Percentiles rank a stretch among this genome's conserved stretches.
These are phyloP conservation scores for Parapristionchus giblindavisi DNA, from an alignment of 2,888 invertebrate species.

Conservation along the genomic window DNA sequence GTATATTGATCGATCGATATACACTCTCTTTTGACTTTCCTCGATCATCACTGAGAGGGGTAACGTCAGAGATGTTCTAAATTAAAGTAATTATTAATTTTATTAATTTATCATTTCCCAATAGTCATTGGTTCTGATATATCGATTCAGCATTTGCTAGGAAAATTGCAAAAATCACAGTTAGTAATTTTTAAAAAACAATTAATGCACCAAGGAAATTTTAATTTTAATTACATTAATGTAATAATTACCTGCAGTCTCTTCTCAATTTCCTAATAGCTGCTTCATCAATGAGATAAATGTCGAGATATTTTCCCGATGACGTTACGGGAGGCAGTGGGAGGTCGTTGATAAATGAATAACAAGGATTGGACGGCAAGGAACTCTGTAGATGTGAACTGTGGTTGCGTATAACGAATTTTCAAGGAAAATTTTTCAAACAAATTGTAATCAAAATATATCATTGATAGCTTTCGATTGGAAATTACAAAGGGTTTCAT, in stretches of 20 bases:
- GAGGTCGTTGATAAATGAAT: background rate
- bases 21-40: background rate
- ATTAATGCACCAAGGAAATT: too few relatives aligned
- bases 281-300: conserved; percentile 4
- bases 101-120: background rate
- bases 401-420: too few relatives aligned
- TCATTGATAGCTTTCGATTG: too few relatives aligned
- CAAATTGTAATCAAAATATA: too few relatives aligned
- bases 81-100: background rate
- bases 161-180: background rate
- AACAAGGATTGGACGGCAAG: conserved; percentile 16
- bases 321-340: conserved; percentile 11
- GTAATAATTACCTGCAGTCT: conserved; percentile 3
- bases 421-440: too few relatives aligned
- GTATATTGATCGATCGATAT: background rate
- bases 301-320: background rate
- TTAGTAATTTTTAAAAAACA: background rate
- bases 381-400: too few relatives aligned
- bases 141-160: background rate
- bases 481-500: too few relatives aligned
- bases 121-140: background rate
- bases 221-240: background rate
- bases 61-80: background rate
- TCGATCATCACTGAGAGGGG: conserved; percentile 12
- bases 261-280: background rate